These are phyloP conservation scores for Blomia tropicalis DNA, from an alignment of 2,888 invertebrate genomes.

Conservation along the genomic window DNA sequence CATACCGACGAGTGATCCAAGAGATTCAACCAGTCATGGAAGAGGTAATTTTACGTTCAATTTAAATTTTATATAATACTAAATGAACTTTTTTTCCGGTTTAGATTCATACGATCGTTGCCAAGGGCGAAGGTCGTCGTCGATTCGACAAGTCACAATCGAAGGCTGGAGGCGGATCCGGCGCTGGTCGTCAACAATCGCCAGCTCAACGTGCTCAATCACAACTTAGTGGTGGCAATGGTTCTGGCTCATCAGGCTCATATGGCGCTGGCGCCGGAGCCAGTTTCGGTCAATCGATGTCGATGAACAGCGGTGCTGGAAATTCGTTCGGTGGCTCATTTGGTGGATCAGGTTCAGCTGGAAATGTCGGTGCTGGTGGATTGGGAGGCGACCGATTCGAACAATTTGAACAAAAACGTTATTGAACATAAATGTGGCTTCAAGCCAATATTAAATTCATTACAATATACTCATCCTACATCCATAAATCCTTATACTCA, in stretches of 20 bases:
- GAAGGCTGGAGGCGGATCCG: neutral
- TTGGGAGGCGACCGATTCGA: neutral
- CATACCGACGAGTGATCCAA: conserved; percentile 6
- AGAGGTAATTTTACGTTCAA: neutral
- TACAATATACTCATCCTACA: neutral
- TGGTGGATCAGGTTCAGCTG: neutral
- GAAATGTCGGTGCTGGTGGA: neutral
- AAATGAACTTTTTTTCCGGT: neutral
- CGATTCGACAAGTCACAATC: neutral
- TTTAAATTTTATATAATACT: neutral
- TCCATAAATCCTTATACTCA: neutral
- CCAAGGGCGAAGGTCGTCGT: conserved; percentile 10
- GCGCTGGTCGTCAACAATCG: conserved; percentile 3
- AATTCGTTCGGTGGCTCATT: neutral
- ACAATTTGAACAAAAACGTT: conserved; percentile 2
- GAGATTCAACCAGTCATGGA: neutral
- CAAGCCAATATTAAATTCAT: no score
- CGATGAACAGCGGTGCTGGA: neutral
- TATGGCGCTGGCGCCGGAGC: neutral
- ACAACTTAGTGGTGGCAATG: neutral
- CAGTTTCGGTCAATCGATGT: neutral
- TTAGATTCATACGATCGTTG: conserved; percentile 15
- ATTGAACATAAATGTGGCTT: no score
- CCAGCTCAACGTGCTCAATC: conserved; percentile 8
- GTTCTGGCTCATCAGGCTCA: neutral